Conservation (phyloP, 1,140 invertebrate genomes). For the Drosophila ironensis region DNA sequence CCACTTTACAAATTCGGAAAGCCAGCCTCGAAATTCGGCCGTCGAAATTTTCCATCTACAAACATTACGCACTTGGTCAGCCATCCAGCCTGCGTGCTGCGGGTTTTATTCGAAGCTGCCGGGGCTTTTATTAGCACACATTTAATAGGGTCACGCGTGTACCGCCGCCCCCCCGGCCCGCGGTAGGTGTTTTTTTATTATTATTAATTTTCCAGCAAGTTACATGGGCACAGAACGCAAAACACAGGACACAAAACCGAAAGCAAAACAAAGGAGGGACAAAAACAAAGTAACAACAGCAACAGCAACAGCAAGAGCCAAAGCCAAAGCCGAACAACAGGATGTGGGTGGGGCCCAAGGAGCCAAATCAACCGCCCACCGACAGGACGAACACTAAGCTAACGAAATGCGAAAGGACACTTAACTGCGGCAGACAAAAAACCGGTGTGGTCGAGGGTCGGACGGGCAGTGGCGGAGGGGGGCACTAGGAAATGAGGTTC, state of each 20-base stretch:
- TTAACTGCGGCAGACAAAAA: slow-evolving; percentile 67
- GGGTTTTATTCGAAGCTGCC: slow-evolving; percentile 31
- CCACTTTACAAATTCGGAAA: slow-evolving; percentile 34
- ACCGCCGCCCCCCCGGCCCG: neutral
- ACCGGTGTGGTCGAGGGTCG: no score
- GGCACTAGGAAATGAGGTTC: slow-evolving; percentile 33
- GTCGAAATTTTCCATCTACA: slow-evolving; percentile 40
- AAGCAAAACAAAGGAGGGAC: slow-evolving; percentile 61
- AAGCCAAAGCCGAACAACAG: slow-evolving; percentile 16
- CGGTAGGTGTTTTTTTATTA: slow-evolving; percentile 74
- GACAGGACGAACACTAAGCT: slow-evolving; percentile 29
- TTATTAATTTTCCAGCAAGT: slow-evolving; percentile 80
- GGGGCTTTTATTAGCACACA: slow-evolving; percentile 79
- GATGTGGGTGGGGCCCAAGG: slow-evolving; percentile 20
- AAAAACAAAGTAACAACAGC: slow-evolving; percentile 11
- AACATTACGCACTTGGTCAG: slow-evolving; percentile 56
- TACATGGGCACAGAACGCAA: slow-evolving; percentile 68
- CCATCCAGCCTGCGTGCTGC: slow-evolving; percentile 11
- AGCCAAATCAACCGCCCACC: slow-evolving; percentile 33
- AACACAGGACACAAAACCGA: slow-evolving; percentile 39
- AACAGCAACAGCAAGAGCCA: no score
- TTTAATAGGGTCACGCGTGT: slow-evolving; percentile 80
- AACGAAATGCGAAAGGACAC: slow-evolving; percentile 70
- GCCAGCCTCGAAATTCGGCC: neutral
- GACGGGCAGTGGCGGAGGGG: neutral